Base-by-base conservation (phyloP, 92 coral and sea anemone genomes). In the Umimayanthus kanabou region DNA sequence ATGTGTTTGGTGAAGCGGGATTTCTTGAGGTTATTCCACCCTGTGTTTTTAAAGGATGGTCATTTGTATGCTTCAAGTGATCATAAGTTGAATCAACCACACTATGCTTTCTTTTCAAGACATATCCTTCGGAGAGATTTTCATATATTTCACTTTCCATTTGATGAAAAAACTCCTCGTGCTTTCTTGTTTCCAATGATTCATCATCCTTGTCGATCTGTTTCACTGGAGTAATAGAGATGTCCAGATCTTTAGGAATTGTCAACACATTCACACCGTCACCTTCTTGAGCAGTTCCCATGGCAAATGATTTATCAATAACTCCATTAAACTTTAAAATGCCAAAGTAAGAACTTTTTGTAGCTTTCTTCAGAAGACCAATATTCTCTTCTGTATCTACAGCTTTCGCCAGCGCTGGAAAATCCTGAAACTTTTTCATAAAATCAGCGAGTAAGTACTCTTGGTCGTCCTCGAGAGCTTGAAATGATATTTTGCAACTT, bases 91-190 rank as follows among this genome's bases (percentile, higher is more conserved):
- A 71, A 2, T 83, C 65, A 26, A 75, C 79, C 45, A 49, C 26
- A 10, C 18, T 72, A 28, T 71, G 76, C 13, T 70, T 14, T 83
- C 42, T 69, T 20, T 66, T 39, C 29, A 70, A 47, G 15, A 81
- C 10, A 13, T 39, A 29, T 14, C 22, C n/a, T 15, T 83, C 77
- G n/a, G 77, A 70, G 4, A 69, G 42, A 14, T 83, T 83, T 71
- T 47, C 78, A 49, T 83, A 83, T 11, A 49, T 83, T 83, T 70
- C 65, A 53, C 87, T 83, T 83, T 83, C 87, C 20, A 83, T 47
- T 42, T 25, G 66, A 28, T 71, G 26, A 33, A 80, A 30, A 28
- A 53, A 11, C 11, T 5, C 74, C 22, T 43, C 77, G 22, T 2
- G 45, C 37, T 43, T 71, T 15, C 28, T 39, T 64, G 42, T 70